Percentiles rank a stretch among this genome's conserved stretches.
phyloP scores from a whole-genome alignment of 2,113 vertebrate genomes.

The Boleophthalmus pectinirostris region DNA sequence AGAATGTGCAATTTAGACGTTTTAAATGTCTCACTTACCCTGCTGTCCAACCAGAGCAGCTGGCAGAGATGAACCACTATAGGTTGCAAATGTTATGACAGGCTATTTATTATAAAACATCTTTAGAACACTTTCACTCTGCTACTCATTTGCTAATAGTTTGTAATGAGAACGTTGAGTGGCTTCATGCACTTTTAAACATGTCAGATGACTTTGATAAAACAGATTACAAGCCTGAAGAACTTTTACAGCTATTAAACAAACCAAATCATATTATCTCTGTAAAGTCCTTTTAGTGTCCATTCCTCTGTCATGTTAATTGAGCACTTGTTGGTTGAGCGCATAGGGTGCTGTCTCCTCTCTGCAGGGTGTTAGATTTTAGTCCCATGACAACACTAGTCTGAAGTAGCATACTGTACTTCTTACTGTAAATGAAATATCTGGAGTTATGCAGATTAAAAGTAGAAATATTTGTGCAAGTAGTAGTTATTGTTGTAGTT shows the following conservation, averaged over 20 bases:
- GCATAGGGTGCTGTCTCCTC: neutral
- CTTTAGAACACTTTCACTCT: neutral
- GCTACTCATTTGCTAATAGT: neutral
- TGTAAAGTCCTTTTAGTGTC: neutral
- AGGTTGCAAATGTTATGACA: neutral
- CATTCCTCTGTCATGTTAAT: neutral
- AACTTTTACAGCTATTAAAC: neutral
- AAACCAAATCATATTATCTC: neutral
- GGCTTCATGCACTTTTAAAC: neutral
- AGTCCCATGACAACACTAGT: too few relatives aligned
- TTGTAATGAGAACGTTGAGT: neutral
- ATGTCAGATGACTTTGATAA: neutral
- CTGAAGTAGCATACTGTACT: too few relatives aligned
- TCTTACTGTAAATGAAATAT: too few relatives aligned
- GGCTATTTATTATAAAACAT: conserved; percentile 3
- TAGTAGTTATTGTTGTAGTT: too few relatives aligned
- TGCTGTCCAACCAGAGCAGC: neutral
- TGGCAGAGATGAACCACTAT: neutral
- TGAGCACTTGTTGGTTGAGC: neutral
- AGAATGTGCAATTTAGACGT: neutral
- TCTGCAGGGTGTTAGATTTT: conserved; percentile 77
- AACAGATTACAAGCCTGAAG: neutral
- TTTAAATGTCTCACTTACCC: neutral
- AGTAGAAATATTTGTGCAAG: too few relatives aligned
- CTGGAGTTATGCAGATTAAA: too few relatives aligned